phyloP scores from a whole-genome alignment of 1,140 invertebrate genomes.

The Cydia pomonella region DNA sequence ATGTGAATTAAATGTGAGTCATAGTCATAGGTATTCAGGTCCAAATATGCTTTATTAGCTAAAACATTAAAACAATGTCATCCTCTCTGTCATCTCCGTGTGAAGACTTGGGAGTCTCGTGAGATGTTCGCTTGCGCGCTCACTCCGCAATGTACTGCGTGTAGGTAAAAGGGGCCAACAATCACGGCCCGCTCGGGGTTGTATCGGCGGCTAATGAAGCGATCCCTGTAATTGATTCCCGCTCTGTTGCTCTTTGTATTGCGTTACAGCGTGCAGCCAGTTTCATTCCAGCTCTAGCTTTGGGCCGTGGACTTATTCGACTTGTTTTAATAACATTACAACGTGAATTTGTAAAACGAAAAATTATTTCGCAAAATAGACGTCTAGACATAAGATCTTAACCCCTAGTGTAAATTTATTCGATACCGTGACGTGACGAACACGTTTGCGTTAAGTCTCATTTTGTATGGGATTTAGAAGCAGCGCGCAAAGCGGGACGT shows the following conservation, averaged over 20 bases:
- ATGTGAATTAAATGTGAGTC: too few relatives aligned
- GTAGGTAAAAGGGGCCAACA: background rate
- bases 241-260: slow-evolving; percentile 25
- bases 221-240: slow-evolving; percentile 29
- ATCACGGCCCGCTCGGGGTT: background rate
- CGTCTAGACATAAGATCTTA: too few relatives aligned
- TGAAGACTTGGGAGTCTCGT: too few relatives aligned
- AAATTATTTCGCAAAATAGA: background rate
- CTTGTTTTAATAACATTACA: background rate
- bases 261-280: background rate
- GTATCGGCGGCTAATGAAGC: slow-evolving; percentile 28
- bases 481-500: too few relatives aligned
- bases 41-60: background rate
- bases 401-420: too few relatives aligned
- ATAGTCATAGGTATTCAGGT: too few relatives aligned
- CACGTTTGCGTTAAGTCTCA: too few relatives aligned
- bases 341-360: background rate
- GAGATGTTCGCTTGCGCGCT: background rate
- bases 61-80: background rate
- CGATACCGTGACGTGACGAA: too few relatives aligned
- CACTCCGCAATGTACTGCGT: background rate
- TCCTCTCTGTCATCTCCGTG: too few relatives aligned
- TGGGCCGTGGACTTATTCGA: background rate
- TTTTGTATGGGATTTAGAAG: too few relatives aligned
- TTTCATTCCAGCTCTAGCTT: background rate